Evolutionary conservation across 1,140 invertebrate species (phyloP).

Genomic region (Drosophila parvula): DNA sequence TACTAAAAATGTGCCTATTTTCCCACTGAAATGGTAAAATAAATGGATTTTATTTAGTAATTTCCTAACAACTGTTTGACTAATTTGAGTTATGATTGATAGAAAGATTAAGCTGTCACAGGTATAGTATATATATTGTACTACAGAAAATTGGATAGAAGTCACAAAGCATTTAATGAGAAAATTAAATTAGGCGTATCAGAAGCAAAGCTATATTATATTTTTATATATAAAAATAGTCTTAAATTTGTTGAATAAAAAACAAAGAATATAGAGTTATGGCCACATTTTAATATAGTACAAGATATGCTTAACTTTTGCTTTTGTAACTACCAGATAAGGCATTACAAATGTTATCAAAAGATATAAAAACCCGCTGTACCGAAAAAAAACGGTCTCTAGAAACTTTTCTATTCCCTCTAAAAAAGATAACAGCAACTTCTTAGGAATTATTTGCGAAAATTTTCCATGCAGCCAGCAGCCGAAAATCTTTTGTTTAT

Average conservation of each 20-base stretch:
- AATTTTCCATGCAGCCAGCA: slow-evolving; percentile 4
- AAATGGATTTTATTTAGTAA: neutral
- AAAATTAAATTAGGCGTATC: neutral
- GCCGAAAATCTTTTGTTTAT: slow-evolving; percentile 1
- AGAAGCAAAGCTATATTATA: too few relatives aligned
- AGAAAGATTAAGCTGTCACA: neutral
- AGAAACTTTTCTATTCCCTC: neutral
- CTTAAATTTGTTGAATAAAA: too few relatives aligned
- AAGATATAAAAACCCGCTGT: neutral
- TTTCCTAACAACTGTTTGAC: neutral
- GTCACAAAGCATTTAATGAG: neutral
- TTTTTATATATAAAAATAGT: too few relatives aligned
- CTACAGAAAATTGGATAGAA: neutral
- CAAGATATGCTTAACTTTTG: neutral
- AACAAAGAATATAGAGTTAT: too few relatives aligned
- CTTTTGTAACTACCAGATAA: too few relatives aligned
- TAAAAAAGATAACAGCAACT: neutral
- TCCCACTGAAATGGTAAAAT: neutral
- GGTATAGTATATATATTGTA: neutral
- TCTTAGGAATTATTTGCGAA: slow-evolving; percentile 3
- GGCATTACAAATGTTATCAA: neutral
- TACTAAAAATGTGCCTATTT: neutral
- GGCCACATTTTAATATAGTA: neutral
- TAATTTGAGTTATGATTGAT: neutral
- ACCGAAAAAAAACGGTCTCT: slow-evolving; percentile 1